These are phyloP conservation scores for Mesoligia furuncula DNA, from an alignment of 2,888 invertebrate species.

Conservation along the genomic window DNA sequence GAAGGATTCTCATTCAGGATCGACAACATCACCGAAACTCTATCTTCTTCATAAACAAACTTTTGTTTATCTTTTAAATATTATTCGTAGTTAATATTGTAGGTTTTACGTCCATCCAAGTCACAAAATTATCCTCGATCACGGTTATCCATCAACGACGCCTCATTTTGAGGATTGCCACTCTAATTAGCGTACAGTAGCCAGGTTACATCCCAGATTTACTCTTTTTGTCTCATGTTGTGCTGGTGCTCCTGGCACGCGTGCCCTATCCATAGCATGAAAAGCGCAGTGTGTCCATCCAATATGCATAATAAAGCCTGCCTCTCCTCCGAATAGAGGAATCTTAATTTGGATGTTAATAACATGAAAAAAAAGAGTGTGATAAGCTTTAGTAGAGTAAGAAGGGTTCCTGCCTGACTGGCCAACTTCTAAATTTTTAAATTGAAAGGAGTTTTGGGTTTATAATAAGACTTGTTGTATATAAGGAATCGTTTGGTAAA, in stretches of 20 bases:
- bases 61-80: not conserved
- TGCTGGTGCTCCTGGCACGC: slow-evolving; percentile 19
- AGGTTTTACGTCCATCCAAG: not conserved
- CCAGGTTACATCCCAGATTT: not conserved
- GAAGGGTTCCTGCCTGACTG: not conserved
- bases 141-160: not conserved
- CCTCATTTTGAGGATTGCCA: too few species aligned
- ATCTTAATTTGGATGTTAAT: not conserved
- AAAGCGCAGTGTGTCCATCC: not conserved
- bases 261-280: not conserved
- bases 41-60: not conserved
- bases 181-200: not conserved
- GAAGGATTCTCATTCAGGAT: not conserved
- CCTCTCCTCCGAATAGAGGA: not conserved
- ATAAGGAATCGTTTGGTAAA: not conserved
- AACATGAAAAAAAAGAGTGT: not conserved
- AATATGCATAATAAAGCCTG: not conserved
- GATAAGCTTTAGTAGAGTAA: not conserved
- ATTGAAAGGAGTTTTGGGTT: not conserved
- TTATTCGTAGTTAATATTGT: not conserved
- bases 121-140: not conserved
- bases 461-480: not conserved
- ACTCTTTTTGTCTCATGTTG: slow-evolving; percentile 2
- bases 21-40: not conserved
- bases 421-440: not conserved